Conservation (phyloP, 92 coral and sea anemone species). For the Epizoanthus illoricatus region DNA sequence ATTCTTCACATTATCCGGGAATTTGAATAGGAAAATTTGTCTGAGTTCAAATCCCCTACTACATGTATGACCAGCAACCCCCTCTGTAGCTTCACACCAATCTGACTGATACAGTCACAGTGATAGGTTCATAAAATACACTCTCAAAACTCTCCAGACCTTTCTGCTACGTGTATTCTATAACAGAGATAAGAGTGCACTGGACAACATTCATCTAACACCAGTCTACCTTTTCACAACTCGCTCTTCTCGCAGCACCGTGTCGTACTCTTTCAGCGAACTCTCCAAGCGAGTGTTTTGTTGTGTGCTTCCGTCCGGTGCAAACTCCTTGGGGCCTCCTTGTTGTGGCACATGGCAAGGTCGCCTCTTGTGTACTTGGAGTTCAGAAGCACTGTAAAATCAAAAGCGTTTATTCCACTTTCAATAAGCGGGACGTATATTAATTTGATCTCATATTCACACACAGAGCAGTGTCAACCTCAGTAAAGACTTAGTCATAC, state of each 20-base stretch:
- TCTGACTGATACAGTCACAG: too few relatives aligned
- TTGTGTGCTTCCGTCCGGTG: slow-evolving; percentile 58
- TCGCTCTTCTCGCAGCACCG: slow-evolving; percentile 64
- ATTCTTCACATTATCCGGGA: too few relatives aligned
- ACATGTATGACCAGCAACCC: too few relatives aligned
- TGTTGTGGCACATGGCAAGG: slow-evolving; percentile 65
- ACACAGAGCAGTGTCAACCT: too few relatives aligned
- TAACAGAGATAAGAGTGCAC: too few relatives aligned
- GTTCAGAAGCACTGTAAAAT: slow-evolving; percentile 69
- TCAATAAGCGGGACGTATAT: neutral
- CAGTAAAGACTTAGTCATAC: neutral
- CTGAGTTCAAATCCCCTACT: too few relatives aligned
- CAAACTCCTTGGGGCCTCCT: slow-evolving; percentile 78
- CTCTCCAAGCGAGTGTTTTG: slow-evolving; percentile 50
- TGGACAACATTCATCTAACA: too few relatives aligned
- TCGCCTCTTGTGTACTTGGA: slow-evolving; percentile 59
- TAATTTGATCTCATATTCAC: neutral
- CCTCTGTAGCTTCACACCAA: too few relatives aligned
- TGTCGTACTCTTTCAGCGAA: slow-evolving; percentile 42
- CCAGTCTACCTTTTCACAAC: slow-evolving; percentile 57
- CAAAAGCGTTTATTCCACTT: neutral
- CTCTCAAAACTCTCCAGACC: too few relatives aligned
- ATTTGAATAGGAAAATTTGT: too few relatives aligned
- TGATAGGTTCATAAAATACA: too few relatives aligned
- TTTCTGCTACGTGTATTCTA: too few relatives aligned